Evolutionary conservation across 2,797 vertebrate species (phyloP).

Genomic region (Epinephelus awoara): DNA sequence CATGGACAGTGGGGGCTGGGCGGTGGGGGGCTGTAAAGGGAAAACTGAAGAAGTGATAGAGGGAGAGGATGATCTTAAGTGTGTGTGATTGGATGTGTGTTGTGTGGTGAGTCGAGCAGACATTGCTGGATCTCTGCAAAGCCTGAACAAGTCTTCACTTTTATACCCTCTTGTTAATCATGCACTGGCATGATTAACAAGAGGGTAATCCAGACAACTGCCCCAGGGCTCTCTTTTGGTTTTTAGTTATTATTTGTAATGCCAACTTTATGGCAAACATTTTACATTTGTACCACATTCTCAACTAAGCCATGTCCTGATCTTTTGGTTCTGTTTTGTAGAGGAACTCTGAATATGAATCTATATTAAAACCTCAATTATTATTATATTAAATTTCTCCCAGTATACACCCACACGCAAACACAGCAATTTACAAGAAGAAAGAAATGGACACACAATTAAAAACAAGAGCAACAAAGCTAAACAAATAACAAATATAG

Average conservation of each 20-base stretch:
- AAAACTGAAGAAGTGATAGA: background rate
- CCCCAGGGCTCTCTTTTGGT: too few species aligned
- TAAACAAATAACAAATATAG: too few species aligned
- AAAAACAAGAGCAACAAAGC: too few species aligned
- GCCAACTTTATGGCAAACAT: background rate
- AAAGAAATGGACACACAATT: too few species aligned
- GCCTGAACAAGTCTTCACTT: background rate
- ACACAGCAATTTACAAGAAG: too few species aligned
- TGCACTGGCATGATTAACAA: too few species aligned
- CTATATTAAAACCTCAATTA: too few species aligned
- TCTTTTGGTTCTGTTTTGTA: background rate
- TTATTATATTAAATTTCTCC: too few species aligned
- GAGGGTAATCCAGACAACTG: too few species aligned
- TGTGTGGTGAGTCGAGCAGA: background rate
- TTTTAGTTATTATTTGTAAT: too few species aligned
- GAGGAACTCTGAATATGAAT: background rate
- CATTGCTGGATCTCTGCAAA: background rate
- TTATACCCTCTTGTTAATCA: too few species aligned
- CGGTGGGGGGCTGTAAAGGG: background rate
- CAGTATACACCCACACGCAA: too few species aligned
- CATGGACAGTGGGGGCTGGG: background rate
- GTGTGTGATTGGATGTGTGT: background rate
- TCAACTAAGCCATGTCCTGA: background rate
- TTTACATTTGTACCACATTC: background rate
- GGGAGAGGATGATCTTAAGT: background rate